Base-by-base conservation (phyloP, 2,113 vertebrate genomes). In the Sinosuthora webbiana region DNA sequence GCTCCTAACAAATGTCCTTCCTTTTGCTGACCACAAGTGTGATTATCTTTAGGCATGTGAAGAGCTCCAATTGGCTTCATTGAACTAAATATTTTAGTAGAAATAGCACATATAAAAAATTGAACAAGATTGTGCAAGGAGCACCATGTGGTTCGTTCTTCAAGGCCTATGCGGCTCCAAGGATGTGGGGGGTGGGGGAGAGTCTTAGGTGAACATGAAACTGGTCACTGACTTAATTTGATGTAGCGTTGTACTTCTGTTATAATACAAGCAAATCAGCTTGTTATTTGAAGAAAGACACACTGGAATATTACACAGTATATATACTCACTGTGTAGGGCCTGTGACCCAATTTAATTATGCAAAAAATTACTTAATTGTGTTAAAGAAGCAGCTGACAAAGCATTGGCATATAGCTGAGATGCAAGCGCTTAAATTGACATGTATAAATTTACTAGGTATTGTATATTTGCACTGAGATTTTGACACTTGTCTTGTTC, bases 101-200 rank as follows among this genome's bases (percentile, higher is more conserved):
- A 83, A 86, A 68, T 67, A 74, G 8, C 1, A 57, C 11, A 21
- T 39, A 41, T n/a, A 30, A 71, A 76, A 73, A 73, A 60, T 41
- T 39, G 41, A 76, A 35, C 18, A 37, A 42, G 13, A 27, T 4
- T 37, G 10, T 88, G 15, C 13, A 76, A 41, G 22, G 24, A 80
- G 18, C 14, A 11, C 28, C 13, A 33, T 47, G 37, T 74, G 10
- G 18, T 76, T 83, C 0, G 0, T 93, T 93, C 19, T 67, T 80
- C 45, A 49, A 80, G 70, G 25, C 4, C 31, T 49, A 0, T 20
- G 15, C 57, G 21, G 3, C 80, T 92, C 35, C 0, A 1, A 33
- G 75, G 37, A 42, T 2, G 23, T 67, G 21, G 47, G 13, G 5
- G 3, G 6, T 3, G 2, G 3, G 20, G 9, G 3, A 8, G 31